Evolutionary conservation across 2,888 invertebrate genomes (phyloP).

Genomic region (Zonitis immaculata): DNA sequence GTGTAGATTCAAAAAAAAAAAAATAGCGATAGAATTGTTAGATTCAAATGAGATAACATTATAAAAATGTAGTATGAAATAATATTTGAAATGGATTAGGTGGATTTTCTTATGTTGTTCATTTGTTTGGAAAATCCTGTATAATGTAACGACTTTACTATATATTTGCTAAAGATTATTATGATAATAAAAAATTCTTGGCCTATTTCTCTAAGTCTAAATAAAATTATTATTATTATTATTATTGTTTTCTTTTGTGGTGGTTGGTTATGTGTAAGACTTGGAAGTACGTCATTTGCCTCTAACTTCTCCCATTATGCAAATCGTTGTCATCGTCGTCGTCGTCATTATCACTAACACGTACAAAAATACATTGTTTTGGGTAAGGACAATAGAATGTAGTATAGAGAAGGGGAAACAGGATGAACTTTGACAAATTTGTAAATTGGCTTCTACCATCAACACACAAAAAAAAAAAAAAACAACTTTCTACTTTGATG

Average conservation of each 20-base stretch:
- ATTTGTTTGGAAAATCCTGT: too few relatives aligned
- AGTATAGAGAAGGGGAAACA: background rate
- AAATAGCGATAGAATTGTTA: too few relatives aligned
- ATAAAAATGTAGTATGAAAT: too few relatives aligned
- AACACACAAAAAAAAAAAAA: too few relatives aligned
- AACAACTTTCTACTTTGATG: background rate
- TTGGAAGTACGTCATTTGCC: background rate
- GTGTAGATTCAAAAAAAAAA: too few relatives aligned
- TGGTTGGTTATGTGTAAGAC: background rate
- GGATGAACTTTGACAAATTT: background rate
- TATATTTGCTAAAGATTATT: background rate
- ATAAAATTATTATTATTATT: background rate
- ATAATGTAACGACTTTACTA: too few relatives aligned
- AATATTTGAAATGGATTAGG: too few relatives aligned
- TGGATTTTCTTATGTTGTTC: too few relatives aligned
- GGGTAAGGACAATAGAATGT: too few relatives aligned
- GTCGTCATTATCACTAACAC: background rate
- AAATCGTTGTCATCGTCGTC: background rate
- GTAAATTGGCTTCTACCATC: background rate
- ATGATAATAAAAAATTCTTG: background rate
- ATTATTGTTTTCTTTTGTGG: background rate
- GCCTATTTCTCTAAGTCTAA: background rate
- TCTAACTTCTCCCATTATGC: background rate
- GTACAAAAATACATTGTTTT: background rate
- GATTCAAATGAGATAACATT: too few relatives aligned